phyloP scores from a whole-genome alignment of 30 jellyfish, hydroid and myxozoan species.

The Mastigias papua region DNA sequence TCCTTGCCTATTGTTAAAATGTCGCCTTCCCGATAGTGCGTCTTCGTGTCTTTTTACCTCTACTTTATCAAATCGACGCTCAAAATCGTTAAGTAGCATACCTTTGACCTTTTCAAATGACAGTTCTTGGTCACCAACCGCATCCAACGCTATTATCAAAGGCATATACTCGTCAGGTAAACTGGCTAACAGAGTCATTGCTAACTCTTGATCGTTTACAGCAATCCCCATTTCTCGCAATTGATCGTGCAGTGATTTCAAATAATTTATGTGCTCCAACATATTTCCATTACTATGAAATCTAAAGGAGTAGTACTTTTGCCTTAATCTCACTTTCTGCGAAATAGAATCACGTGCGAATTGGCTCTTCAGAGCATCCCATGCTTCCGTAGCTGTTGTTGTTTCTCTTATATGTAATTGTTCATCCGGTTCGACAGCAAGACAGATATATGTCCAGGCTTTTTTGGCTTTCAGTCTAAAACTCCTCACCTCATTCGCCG shows the following conservation, averaged over 20 bases:
- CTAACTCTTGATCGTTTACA: constrained; percentile 33
- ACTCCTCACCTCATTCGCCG: not conserved
- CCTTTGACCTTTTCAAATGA: constrained; percentile 51
- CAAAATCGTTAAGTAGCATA: constrained; percentile 29
- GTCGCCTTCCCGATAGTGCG: constrained; percentile 26
- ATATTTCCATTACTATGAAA: constrained; percentile 23
- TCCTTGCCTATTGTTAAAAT: constrained; percentile 12
- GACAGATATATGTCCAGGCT: constrained; percentile 41
- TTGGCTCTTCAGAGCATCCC: constrained; percentile 53
- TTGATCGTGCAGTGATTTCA: constrained; percentile 53
- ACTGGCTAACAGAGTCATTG: constrained; percentile 55
- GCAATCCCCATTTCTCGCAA: constrained; percentile 32
- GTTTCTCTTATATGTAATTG: constrained; percentile 50
- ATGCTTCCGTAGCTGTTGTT: constrained; percentile 42
- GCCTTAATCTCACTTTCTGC: constrained; percentile 31
- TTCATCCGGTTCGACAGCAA: constrained; percentile 56
- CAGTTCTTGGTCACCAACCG: constrained; percentile 43
- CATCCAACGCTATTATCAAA: constrained; percentile 65
- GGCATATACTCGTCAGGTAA: constrained; percentile 59
- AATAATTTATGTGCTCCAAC: constrained; percentile 18
- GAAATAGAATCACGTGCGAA: constrained; percentile 58
- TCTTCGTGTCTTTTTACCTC: constrained; percentile 1
- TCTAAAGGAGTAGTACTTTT: constrained; percentile 45
- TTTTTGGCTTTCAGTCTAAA: constrained; percentile 22
- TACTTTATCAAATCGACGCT: constrained; percentile 12